These are phyloP conservation scores for Leptobrachium leishanense DNA, from an alignment of 2,113 vertebrate genomes.

Conservation along the genomic window DNA sequence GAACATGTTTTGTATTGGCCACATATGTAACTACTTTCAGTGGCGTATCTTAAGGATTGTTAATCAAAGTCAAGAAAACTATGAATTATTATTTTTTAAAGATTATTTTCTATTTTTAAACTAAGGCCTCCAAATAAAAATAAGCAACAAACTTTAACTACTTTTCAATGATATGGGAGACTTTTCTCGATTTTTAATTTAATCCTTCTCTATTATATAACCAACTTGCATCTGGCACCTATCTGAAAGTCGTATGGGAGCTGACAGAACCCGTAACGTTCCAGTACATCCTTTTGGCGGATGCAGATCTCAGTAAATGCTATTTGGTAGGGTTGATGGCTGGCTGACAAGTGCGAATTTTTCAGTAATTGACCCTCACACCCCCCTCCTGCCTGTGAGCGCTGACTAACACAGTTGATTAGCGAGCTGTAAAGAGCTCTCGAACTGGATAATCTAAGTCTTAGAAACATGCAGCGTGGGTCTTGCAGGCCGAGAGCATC, in stretches of 20 bases:
- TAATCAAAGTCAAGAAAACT: too few species aligned
- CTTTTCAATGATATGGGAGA: too few species aligned
- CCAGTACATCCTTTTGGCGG: background rate
- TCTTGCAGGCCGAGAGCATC: conserved; percentile 10
- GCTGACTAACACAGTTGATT: conserved; percentile 11
- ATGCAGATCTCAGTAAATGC: background rate
- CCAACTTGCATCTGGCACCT: background rate
- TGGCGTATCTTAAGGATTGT: too few species aligned
- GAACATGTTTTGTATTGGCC: too few species aligned
- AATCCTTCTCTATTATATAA: too few species aligned
- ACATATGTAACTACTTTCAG: too few species aligned
- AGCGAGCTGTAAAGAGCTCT: conserved; percentile 22
- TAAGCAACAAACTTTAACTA: too few species aligned
- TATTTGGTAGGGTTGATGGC: background rate
- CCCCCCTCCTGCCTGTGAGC: background rate
- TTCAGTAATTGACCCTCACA: conserved; percentile 25
- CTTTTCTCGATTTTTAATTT: too few species aligned
- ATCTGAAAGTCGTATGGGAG: background rate
- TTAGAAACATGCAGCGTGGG: conserved; percentile 3
- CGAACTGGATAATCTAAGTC: conserved; percentile 14
- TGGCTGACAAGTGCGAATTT: conserved; percentile 2
- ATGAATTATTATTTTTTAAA: too few species aligned
- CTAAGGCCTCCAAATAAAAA: too few species aligned
- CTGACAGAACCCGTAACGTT: background rate
- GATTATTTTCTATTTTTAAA: too few species aligned